Base-by-base conservation (phyloP, 1,140 invertebrate species). In the Trichoplusia ni region DNA sequence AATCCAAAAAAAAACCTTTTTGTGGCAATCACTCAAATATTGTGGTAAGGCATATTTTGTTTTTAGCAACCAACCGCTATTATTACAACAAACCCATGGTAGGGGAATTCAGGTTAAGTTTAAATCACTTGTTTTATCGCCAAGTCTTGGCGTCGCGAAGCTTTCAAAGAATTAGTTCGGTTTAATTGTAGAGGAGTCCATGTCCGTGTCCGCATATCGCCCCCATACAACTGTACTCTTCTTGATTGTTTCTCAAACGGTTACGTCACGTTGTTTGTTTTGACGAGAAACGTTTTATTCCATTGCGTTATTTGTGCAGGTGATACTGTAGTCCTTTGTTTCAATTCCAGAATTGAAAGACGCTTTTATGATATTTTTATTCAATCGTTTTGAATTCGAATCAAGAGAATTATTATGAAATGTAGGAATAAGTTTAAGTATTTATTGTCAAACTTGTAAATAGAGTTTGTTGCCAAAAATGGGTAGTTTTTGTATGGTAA, bases 161-260 rank as follows among this genome's bases (percentile, higher is more conserved):
- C 37, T 58, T 58, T 42, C 54, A 42, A 58, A 58, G 54, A 58
- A 58, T 58, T 58, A 58, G 38, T 38, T 44, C 14, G 25, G 54
- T 58, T 42, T 58, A 42, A 58, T 58, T 58, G 54, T 44, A 25
- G 25, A 31, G 14, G 38, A 58, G 37, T 42, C 13, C 11, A 58
- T 44, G 54, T 58, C 54, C 38, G 33, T n/a, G n/a, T n/a, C 53
- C 29, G 35, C 54, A 44, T 58, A 42, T 42, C 54, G 35, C 23
- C 21, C 19, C 21, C 51, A 23, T 11, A 37, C 51, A 40, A 23
- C n/a, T 8, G 29, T 49, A 27, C 51, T 21, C 44, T 35, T 14
- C 23, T 2, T 40, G 13, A 27, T 54, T 54, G 51, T 54, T 54
- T 54, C 16, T 21, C 27, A 37, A 27, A 25, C 27, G 11, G 35